Percentiles rank a stretch among this genome's conserved stretches.
phyloP scores from a whole-genome alignment of 2,113 vertebrate genomes.

The Galemys pyrenaicus region DNA sequence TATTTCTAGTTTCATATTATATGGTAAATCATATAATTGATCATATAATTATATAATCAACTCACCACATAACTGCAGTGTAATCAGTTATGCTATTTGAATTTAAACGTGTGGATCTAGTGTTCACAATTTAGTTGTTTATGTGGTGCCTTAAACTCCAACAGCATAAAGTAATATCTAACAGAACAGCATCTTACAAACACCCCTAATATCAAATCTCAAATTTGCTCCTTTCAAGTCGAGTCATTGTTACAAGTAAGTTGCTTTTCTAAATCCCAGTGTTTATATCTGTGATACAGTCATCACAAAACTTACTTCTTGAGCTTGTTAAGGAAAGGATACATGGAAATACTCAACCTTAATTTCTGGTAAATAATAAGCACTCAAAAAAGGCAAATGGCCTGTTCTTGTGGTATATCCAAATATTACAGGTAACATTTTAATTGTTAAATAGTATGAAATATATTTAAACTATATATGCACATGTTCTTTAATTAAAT shows the following conservation, averaged over 20 bases:
- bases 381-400: neutral
- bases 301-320: neutral
- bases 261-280: neutral
- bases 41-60: too few relatives aligned
- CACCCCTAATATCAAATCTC: neutral
- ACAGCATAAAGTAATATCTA: too few relatives aligned
- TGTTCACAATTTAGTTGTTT: neutral
- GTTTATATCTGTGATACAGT: neutral
- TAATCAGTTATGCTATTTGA: neutral
- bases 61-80: neutral
- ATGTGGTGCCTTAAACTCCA: neutral
- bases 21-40: neutral
- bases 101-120: neutral
- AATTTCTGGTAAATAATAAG: neutral
- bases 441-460: neutral
- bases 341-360: neutral
- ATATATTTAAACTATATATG: neutral
- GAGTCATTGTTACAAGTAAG: neutral
- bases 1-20: neutral
- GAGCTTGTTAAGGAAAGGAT: neutral
- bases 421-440: neutral
- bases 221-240: neutral
- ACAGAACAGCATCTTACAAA: neutral
- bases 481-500: neutral
- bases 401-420: neutral